Conservation (phyloP, 1,140 invertebrate genomes). For the Mycetomoellerius zeteki region DNA sequence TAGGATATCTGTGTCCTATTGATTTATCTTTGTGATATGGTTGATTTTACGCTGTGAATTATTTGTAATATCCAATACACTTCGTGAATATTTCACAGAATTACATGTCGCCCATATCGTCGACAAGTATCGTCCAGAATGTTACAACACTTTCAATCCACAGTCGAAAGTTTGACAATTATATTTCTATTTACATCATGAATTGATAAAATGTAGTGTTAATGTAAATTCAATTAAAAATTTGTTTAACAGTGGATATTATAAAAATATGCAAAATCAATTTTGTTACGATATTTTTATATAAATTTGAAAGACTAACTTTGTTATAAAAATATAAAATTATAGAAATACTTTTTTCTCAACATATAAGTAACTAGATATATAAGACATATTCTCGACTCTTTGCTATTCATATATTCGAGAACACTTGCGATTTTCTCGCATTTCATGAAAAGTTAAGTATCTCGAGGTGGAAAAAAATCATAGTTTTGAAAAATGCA, state of each 20-base stretch:
- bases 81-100: constrained; percentile 16
- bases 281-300: not conserved
- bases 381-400: no score
- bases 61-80: constrained; percentile 64
- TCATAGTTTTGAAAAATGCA: no score
- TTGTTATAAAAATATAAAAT: constrained; percentile 40
- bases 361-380: not conserved
- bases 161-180: constrained; percentile 1
- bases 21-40: constrained; percentile 55
- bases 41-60: constrained; percentile 65
- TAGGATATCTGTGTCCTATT: constrained; percentile 51
- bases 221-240: constrained; percentile 23
- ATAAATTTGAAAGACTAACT: constrained; percentile 20
- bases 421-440: no score
- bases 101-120: not conserved
- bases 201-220: constrained; percentile 11
- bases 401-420: no score
- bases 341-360: not conserved
- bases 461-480: no score
- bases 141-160: constrained; percentile 10
- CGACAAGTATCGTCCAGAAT: constrained; percentile 3
- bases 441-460: no score
- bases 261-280: constrained; percentile 30
- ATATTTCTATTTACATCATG: constrained; percentile 24
- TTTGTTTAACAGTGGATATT: constrained; percentile 1